A percentile compares a stretch with the other conserved stretches of the same genome.
Evolutionary conservation across 2,888 invertebrate genomes (phyloP).

Genomic region (Agriotes lineatus): DNA sequence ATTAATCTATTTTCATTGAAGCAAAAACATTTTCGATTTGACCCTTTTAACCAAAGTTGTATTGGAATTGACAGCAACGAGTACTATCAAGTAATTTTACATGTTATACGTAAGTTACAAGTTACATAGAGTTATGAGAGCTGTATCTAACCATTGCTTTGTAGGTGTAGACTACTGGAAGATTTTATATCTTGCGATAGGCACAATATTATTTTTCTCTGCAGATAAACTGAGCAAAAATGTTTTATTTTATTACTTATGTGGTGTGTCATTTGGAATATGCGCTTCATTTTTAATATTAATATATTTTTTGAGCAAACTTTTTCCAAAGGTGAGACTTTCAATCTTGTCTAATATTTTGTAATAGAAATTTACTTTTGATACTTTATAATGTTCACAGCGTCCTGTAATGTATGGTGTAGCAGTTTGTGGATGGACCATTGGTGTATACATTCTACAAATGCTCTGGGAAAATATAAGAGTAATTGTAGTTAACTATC

Average conservation of each 20-base stretch:
- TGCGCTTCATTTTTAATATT: slow-evolving; percentile 85
- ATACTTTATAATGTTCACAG: neutral
- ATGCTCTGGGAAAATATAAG: slow-evolving; percentile 83
- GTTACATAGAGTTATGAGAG: no score
- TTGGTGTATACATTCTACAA: slow-evolving; percentile 83
- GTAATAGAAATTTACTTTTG: neutral
- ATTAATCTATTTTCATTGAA: slow-evolving; percentile 76
- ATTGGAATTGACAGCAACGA: slow-evolving; percentile 77
- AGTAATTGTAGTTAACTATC: slow-evolving; percentile 77
- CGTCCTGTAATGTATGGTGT: slow-evolving; percentile 64
- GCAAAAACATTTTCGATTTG: slow-evolving; percentile 72
- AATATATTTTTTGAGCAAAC: slow-evolving; percentile 82
- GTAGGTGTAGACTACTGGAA: slow-evolving; percentile 83
- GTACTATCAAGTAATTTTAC: slow-evolving; percentile 72
- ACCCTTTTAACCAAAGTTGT: slow-evolving; percentile 79
- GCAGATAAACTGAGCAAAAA: slow-evolving; percentile 82
- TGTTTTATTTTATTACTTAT: slow-evolving; percentile 86
- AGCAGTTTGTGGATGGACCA: slow-evolving; percentile 85
- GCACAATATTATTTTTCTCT: slow-evolving; percentile 77
- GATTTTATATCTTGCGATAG: slow-evolving; percentile 73
- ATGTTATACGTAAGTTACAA: slow-evolving; percentile 70
- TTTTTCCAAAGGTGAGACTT: slow-evolving; percentile 81
- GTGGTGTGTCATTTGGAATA: slow-evolving; percentile 85
- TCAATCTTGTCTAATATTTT: neutral
- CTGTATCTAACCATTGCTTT: slow-evolving; percentile 50